phyloP scores from a whole-genome alignment of 1,140 invertebrate genomes.

The Uloborus diversus region DNA sequence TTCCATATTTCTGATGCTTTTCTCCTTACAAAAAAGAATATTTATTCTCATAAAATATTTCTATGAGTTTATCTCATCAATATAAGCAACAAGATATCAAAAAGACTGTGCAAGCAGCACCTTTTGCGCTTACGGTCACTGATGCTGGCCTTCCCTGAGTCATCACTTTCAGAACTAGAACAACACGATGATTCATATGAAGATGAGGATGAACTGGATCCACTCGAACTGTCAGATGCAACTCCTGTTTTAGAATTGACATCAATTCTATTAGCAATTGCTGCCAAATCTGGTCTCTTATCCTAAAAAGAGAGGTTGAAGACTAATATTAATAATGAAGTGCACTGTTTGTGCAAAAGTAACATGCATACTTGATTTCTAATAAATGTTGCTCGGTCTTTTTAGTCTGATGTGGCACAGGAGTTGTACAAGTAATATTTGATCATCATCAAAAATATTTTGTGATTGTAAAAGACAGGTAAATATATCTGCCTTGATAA shows the following conservation, averaged over 20 bases:
- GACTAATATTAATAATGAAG: no score
- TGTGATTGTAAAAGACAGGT: neutral
- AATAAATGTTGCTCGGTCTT: no score
- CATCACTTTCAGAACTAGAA: conserved; percentile 62
- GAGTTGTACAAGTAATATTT: no score
- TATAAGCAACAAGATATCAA: no score
- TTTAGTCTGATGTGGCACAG: no score
- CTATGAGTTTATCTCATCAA: no score
- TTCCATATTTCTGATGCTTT: neutral
- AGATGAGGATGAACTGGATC: conserved; percentile 84
- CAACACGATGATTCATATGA: conserved; percentile 56
- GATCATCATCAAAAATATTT: neutral
- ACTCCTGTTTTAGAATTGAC: conserved; percentile 86
- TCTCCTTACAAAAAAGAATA: neutral
- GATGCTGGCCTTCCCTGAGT: conserved; percentile 83
- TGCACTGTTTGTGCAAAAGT: no score
- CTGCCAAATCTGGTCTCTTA: conserved; percentile 83
- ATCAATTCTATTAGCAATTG: conserved; percentile 86
- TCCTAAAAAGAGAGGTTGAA: no score
- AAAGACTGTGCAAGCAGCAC: conserved; percentile 46
- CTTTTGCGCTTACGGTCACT: conserved; percentile 87
- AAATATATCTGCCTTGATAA: neutral
- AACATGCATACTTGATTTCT: no score
- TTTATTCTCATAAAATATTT: neutral
- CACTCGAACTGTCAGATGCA: conserved; percentile 92